These are phyloP conservation scores for Enteromius radiatus DNA, from an alignment of 2,797 vertebrate genomes.

Conservation along the genomic window DNA sequence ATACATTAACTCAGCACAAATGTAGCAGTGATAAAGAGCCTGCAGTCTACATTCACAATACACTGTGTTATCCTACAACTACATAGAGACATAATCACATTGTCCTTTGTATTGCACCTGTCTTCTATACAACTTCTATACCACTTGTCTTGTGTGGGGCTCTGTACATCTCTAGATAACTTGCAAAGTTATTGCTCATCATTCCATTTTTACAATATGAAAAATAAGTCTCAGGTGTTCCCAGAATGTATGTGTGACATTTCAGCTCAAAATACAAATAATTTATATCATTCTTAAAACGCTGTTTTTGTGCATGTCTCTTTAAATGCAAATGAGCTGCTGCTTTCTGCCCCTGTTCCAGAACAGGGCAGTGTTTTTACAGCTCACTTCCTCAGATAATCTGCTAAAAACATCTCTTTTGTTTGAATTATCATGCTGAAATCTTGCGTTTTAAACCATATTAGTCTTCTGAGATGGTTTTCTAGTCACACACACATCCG, in stretches of 20 bases:
- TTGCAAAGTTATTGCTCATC: not conserved
- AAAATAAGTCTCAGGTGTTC: not conserved
- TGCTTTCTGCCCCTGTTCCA: too few species aligned
- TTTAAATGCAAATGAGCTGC: not conserved
- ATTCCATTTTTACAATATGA: not conserved
- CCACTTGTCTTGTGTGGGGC: not conserved
- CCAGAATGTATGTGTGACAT: not conserved
- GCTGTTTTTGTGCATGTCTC: not conserved
- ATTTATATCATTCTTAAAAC: not conserved
- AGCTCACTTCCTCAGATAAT: too few species aligned
- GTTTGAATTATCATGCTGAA: not conserved
- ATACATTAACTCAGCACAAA: conserved; percentile 37
- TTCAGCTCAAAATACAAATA: not conserved
- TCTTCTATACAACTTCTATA: not conserved
- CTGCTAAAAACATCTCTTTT: not conserved
- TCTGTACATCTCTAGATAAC: too few species aligned
- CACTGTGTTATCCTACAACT: conserved; percentile 1
- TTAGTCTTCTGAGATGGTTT: not conserved
- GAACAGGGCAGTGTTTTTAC: too few species aligned
- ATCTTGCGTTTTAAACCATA: not conserved
- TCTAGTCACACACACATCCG: too few species aligned
- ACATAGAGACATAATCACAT: conserved; percentile 25
- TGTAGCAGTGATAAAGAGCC: conserved; percentile 37
- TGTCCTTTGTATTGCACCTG: not conserved
- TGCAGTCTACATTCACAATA: conserved; percentile 18